These are phyloP conservation scores for Chondrosia reniformis DNA, from an alignment of 37 sponge, comb jelly and placozoan genomes.

Conservation along the genomic window DNA sequence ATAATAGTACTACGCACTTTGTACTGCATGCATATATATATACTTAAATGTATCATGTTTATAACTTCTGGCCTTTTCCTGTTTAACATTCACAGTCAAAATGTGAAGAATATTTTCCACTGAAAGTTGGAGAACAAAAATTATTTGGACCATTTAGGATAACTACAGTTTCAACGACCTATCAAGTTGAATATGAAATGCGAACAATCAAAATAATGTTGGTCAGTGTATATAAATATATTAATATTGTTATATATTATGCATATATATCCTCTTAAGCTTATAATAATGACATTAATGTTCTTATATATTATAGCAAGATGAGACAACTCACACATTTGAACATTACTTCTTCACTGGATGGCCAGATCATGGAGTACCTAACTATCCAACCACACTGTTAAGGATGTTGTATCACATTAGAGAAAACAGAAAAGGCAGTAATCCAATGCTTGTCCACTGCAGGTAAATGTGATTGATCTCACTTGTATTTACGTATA, in stretches of 20 bases:
- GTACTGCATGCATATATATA: too few species aligned
- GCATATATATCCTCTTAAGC: too few species aligned
- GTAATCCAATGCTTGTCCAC: constrained; percentile 7
- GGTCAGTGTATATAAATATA: too few species aligned
- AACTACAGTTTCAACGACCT: not conserved
- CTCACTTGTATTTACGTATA: too few species aligned
- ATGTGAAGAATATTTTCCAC: constrained; percentile 9
- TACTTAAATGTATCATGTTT: too few species aligned
- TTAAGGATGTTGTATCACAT: constrained; percentile 15
- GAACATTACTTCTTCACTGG: constrained; percentile 27
- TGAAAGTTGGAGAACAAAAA: not conserved
- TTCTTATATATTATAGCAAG: too few species aligned
- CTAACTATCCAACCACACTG: constrained; percentile 18
- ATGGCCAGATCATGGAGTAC: constrained; percentile 22
- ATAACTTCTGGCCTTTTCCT: not conserved
- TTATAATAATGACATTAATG: too few species aligned
- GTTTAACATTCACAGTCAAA: not conserved
- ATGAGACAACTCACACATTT: too few species aligned
- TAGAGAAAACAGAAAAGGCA: not conserved
- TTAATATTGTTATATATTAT: too few species aligned
- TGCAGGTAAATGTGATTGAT: constrained; percentile 6
- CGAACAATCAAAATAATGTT: not conserved
- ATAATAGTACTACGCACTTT: not conserved
- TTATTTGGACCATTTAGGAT: not conserved
- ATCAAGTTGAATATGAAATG: constrained; percentile 3